Percentiles rank a stretch among this genome's conserved stretches.
Evolutionary conservation across 2,888 invertebrate species (phyloP).

Genomic region (Elaeidobius kamerunicus): DNA sequence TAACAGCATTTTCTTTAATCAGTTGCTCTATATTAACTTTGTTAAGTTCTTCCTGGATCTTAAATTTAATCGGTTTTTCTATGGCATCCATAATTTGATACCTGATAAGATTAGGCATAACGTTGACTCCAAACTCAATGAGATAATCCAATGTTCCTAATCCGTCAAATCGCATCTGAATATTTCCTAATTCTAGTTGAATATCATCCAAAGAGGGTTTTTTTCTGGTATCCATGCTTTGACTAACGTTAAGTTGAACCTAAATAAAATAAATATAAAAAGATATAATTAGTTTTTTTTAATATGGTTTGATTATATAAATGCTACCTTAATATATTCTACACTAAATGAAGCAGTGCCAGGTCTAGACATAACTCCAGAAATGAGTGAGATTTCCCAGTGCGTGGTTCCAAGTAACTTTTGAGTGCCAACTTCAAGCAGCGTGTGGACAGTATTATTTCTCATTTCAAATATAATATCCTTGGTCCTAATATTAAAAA

Average conservation of each 20-base stretch:
- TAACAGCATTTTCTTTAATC: conserved; percentile 67
- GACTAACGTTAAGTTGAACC: conserved; percentile 64
- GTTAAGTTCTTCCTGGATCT: conserved; percentile 71
- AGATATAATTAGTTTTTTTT: background rate
- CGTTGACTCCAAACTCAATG: conserved; percentile 75
- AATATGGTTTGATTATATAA: background rate
- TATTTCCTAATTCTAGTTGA: conserved; percentile 68
- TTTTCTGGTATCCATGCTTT: conserved; percentile 73
- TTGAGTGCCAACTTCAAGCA: conserved; percentile 76
- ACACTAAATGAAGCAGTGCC: conserved; percentile 75
- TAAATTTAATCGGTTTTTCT: conserved; percentile 72
- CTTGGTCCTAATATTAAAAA: conserved; percentile 56
- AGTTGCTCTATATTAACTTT: conserved; percentile 70
- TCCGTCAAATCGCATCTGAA: conserved; percentile 79
- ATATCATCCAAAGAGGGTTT: conserved; percentile 69
- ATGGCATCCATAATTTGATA: conserved; percentile 86
- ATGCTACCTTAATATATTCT: conserved; percentile 71
- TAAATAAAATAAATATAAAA: conserved; percentile 32
- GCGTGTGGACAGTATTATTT: conserved; percentile 65
- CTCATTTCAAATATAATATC: conserved; percentile 70
- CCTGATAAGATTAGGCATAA: conserved; percentile 79
- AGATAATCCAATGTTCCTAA: conserved; percentile 84
- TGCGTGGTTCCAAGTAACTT: conserved; percentile 72
- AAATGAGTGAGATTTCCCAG: conserved; percentile 71
- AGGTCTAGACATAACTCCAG: conserved; percentile 64